phyloP scores from a whole-genome alignment of 2,113 vertebrate species.

The Stigmatopora nigra region DNA sequence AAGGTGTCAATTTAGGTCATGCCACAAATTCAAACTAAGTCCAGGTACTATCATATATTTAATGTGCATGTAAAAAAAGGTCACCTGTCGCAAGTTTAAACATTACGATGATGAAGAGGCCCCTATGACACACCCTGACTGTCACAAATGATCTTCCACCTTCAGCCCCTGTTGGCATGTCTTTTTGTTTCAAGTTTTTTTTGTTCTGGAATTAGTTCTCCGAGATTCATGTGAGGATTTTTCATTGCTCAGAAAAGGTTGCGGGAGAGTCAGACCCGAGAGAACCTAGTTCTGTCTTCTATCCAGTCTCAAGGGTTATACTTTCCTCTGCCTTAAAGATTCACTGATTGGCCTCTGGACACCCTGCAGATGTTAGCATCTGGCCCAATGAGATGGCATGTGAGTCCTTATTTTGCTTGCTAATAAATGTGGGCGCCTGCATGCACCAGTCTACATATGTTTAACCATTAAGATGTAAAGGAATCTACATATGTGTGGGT shows the following conservation, averaged over 20 bases:
- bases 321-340: constrained; percentile 44
- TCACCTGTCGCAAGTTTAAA: neutral
- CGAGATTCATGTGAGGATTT: constrained; percentile 34
- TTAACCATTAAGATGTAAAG: constrained; percentile 14
- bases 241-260: constrained; percentile 44
- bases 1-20: too few relatives aligned
- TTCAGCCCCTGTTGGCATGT: neutral
- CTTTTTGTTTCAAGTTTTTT: constrained; percentile 55
- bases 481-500: constrained; percentile 16
- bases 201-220: constrained; percentile 52
- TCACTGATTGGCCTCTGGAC: constrained; percentile 63
- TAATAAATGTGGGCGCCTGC: constrained; percentile 20
- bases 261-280: constrained; percentile 47
- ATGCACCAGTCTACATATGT: constrained; percentile 20
- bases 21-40: too few relatives aligned
- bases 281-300: constrained; percentile 60
- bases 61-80: neutral
- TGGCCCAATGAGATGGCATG: constrained; percentile 30
- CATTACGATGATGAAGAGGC: neutral
- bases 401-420: constrained; percentile 5
- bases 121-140: neutral
- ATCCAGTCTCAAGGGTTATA: constrained; percentile 55
- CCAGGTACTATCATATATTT: neutral
- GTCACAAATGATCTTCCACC: neutral
- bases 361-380: constrained; percentile 54